These are phyloP conservation scores for Drosophila fungiperda DNA, from an alignment of 2,888 invertebrate genomes.

Conservation along the genomic window DNA sequence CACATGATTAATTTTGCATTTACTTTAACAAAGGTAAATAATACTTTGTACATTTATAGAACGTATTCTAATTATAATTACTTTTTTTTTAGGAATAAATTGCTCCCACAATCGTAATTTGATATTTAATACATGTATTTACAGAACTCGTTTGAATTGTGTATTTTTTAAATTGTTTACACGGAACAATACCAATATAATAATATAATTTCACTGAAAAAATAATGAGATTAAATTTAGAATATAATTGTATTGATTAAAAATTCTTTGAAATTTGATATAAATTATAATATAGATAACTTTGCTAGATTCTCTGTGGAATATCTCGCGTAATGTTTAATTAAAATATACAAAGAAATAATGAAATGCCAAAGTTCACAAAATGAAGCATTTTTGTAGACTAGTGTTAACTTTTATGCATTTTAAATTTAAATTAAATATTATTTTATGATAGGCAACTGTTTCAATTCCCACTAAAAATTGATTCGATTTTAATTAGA, in stretches of 20 bases:
- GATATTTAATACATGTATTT: not conserved
- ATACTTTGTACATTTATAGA: not conserved
- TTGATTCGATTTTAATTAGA: slow-evolving; percentile 30
- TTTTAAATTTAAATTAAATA: slow-evolving; percentile 26
- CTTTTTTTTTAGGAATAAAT: not conserved
- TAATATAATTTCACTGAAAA: too few relatives aligned
- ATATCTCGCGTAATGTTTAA: not conserved
- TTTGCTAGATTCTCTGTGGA: not conserved
- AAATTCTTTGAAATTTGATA: not conserved
- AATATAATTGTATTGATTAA: not conserved
- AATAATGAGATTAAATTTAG: not conserved
- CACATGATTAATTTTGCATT: slow-evolving; percentile 6
- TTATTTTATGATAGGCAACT: slow-evolving; percentile 18
- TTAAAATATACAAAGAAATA: not conserved
- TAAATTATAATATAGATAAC: too few relatives aligned
- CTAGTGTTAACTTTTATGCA: not conserved
- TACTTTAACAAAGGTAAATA: not conserved
- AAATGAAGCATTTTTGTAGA: not conserved
- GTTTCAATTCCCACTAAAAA: slow-evolving; percentile 31
- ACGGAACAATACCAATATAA: not conserved
- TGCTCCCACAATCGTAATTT: not conserved
- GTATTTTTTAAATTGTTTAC: not conserved
- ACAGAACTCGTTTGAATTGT: not conserved
- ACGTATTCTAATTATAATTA: not conserved
- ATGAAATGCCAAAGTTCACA: not conserved